Conservation (phyloP, 2,797 vertebrate genomes). For the Bradypodion pumilum region DNA sequence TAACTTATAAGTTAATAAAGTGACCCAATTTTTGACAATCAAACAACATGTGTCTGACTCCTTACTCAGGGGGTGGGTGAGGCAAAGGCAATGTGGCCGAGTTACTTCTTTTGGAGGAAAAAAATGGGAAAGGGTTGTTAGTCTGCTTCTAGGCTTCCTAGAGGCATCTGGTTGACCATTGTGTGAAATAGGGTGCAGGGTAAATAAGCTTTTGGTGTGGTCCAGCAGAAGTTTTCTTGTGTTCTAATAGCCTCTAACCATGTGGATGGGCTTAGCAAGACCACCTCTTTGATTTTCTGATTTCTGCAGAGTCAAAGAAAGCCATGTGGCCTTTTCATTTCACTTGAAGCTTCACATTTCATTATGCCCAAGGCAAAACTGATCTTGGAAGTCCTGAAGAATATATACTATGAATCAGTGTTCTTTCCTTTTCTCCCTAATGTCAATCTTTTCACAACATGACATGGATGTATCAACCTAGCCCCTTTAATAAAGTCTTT, state of each 20-base stretch:
- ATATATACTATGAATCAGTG: not conserved
- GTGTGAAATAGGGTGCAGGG: not conserved
- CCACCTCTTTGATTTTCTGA: not conserved
- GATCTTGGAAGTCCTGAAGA: not conserved
- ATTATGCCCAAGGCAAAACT: not conserved
- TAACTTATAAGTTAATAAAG: too few relatives aligned
- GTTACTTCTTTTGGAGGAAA: too few relatives aligned
- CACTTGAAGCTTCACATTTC: not conserved
- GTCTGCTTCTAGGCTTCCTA: not conserved
- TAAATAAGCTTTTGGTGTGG: not conserved
- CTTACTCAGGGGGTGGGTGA: too few relatives aligned
- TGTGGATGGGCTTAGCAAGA: not conserved
- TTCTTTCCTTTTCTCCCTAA: not conserved
- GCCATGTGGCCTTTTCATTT: not conserved
- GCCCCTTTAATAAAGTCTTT: constrained; percentile 27
- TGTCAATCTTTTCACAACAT: not conserved
- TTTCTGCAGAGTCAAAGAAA: not conserved
- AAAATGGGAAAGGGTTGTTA: too few relatives aligned
- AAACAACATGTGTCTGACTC: too few relatives aligned
- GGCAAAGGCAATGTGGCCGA: not conserved
- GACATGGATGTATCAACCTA: constrained; percentile 4
- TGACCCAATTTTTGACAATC: too few relatives aligned
- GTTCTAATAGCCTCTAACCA: not conserved
- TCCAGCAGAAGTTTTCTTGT: not conserved
- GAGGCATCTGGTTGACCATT: not conserved